Percentiles rank a stretch among this genome's conserved stretches.
phyloP scores from a whole-genome alignment of 2,888 invertebrate genomes.

The Lasius platythorax region DNA sequence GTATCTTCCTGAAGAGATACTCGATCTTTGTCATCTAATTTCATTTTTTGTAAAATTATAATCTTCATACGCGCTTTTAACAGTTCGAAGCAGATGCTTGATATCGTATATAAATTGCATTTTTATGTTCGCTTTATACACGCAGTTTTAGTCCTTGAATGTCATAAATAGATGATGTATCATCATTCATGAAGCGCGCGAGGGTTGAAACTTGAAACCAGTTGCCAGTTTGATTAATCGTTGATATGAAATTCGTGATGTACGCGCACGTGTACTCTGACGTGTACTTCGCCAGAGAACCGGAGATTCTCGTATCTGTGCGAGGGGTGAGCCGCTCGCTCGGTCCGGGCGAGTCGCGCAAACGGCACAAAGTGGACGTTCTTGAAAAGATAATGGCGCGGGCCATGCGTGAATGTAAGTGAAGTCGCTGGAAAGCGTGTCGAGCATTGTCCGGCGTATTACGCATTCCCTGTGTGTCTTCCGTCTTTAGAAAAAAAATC shows the following conservation, averaged over 20 bases:
- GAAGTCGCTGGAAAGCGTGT: conserved; percentile 76
- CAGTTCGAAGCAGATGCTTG: neutral
- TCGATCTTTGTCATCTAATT: neutral
- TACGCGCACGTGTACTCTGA: neutral
- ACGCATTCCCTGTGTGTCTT: conserved; percentile 74
- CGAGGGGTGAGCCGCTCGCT: neutral
- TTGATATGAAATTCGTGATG: conserved; percentile 25
- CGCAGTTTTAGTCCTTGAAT: conserved; percentile 10
- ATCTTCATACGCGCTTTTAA: neutral
- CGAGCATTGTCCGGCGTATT: conserved; percentile 75
- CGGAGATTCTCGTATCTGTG: neutral
- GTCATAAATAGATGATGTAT: conserved; percentile 17
- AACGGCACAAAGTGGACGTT: conserved; percentile 75
- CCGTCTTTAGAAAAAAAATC: conserved; percentile 73
- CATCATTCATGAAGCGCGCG: neutral
- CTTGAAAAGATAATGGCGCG: conserved; percentile 75
- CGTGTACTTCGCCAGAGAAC: conserved; percentile 21
- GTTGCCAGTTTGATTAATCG: conserved; percentile 39
- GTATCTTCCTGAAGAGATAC: neutral
- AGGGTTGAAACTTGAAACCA: conserved; percentile 31
- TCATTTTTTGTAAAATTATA: neutral
- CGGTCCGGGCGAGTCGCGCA: conserved; percentile 29
- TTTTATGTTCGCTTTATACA: neutral
- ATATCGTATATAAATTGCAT: conserved; percentile 15
- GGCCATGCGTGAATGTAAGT: conserved; percentile 74